Evolutionary conservation across 2,113 vertebrate genomes (phyloP).

Genomic region (Kryptolebias marmoratus): DNA sequence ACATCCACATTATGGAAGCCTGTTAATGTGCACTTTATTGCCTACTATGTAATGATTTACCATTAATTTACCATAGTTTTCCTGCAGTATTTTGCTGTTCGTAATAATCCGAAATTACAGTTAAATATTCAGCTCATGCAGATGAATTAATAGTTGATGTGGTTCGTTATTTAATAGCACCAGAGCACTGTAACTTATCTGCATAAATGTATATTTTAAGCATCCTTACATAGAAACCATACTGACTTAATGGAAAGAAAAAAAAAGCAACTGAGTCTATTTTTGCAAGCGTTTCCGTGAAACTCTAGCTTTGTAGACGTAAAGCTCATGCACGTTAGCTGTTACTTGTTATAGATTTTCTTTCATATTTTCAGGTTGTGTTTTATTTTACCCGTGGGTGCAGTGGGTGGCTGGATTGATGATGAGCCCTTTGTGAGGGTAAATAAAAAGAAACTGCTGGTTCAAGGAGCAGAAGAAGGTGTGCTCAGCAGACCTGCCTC

Average conservation of each 20-base stretch:
- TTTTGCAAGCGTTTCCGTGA: neutral
- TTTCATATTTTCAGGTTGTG: neutral
- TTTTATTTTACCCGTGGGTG: neutral
- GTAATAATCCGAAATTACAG: too few relatives aligned
- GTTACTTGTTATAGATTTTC: neutral
- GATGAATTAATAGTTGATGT: too few relatives aligned
- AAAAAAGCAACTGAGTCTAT: too few relatives aligned
- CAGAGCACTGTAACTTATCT: neutral
- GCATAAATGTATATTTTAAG: neutral
- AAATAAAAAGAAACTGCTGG: slow-evolving; percentile 10
- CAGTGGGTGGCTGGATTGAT: neutral
- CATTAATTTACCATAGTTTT: neutral
- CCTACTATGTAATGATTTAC: neutral
- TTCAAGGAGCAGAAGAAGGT: neutral
- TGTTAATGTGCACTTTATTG: too few relatives aligned
- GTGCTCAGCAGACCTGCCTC: neutral
- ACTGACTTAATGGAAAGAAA: neutral
- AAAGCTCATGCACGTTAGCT: neutral
- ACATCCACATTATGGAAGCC: too few relatives aligned
- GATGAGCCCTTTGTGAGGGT: neutral
- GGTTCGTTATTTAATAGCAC: too few relatives aligned
- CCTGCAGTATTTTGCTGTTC: too few relatives aligned
- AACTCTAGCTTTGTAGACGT: too few relatives aligned
- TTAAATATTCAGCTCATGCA: too few relatives aligned
- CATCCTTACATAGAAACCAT: too few relatives aligned